Evolutionary conservation across 2,797 vertebrate species (phyloP).

Genomic region (Pantherophis vulpinus): DNA sequence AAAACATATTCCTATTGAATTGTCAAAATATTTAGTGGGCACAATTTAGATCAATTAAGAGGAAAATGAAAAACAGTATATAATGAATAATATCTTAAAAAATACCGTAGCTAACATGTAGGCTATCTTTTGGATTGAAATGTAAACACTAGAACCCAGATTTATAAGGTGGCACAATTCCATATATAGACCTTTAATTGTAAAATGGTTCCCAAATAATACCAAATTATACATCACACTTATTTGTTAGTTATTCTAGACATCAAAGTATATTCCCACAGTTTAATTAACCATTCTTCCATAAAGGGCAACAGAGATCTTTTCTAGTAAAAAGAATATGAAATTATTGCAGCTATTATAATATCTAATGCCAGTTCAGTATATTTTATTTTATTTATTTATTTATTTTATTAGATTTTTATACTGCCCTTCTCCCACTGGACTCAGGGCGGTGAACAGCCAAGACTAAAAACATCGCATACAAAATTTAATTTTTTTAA

Average conservation of each 20-base stretch:
- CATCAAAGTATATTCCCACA: background rate
- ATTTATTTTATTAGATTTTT: too few species aligned
- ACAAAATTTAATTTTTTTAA: too few species aligned
- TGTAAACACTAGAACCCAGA: background rate
- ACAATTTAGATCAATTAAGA: background rate
- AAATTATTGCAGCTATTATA: background rate
- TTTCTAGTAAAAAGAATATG: background rate
- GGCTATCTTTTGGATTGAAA: background rate
- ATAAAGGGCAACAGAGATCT: background rate
- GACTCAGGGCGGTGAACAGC: too few species aligned
- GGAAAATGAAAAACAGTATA: background rate
- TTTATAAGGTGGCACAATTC: background rate
- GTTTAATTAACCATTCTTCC: background rate
- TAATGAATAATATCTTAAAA: background rate
- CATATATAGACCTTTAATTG: background rate
- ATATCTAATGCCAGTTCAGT: background rate
- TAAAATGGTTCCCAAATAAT: background rate
- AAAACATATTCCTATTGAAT: background rate
- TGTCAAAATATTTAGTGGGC: background rate
- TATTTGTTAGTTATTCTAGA: background rate
- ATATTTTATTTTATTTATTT: background rate
- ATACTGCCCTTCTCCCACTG: too few species aligned
- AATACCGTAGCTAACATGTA: background rate
- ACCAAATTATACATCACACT: background rate
- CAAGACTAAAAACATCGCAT: too few species aligned